Evolutionary conservation across 2,113 vertebrate species (phyloP).

Genomic region (Notothenia rossii): DNA sequence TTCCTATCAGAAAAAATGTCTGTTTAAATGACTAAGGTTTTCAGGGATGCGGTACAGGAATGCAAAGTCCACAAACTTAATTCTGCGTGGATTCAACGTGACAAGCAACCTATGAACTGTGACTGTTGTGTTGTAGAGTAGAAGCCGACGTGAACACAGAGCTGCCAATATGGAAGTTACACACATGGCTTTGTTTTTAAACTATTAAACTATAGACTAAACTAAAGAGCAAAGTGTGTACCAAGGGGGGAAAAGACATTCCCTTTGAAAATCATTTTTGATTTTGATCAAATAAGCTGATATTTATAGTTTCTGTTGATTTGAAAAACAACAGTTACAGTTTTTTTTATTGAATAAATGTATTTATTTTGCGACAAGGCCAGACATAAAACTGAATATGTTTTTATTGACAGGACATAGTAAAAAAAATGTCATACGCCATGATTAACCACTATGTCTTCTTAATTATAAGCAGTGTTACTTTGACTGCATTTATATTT

Average conservation of each 20-base stretch:
- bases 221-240: slow-evolving; percentile 10
- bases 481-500: slow-evolving; percentile 42
- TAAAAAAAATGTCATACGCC: slow-evolving; percentile 41
- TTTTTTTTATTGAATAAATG: slow-evolving; percentile 54
- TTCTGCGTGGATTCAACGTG: slow-evolving; percentile 34
- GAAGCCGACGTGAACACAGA: slow-evolving; percentile 20
- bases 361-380: slow-evolving; percentile 72
- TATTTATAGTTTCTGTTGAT: slow-evolving; percentile 74
- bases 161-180: slow-evolving; percentile 57
- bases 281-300: slow-evolving; percentile 59
- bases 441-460: slow-evolving; percentile 52
- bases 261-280: slow-evolving; percentile 24
- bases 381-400: slow-evolving; percentile 20
- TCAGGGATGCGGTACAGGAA: slow-evolving; percentile 62
- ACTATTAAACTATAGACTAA: background rate
- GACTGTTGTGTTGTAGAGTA: slow-evolving; percentile 3
- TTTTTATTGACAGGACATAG: slow-evolving; percentile 51
- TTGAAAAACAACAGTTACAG: slow-evolving; percentile 51
- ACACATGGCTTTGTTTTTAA: slow-evolving; percentile 31
- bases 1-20: background rate
- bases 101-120: slow-evolving; percentile 52
- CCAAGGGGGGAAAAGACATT: slow-evolving; percentile 38
- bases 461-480: slow-evolving; percentile 45
- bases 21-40: slow-evolving; percentile 37
- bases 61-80: slow-evolving; percentile 25